Evolutionary conservation across 2,113 vertebrate genomes (phyloP).

Genomic region (Siniperca chuatsi): DNA sequence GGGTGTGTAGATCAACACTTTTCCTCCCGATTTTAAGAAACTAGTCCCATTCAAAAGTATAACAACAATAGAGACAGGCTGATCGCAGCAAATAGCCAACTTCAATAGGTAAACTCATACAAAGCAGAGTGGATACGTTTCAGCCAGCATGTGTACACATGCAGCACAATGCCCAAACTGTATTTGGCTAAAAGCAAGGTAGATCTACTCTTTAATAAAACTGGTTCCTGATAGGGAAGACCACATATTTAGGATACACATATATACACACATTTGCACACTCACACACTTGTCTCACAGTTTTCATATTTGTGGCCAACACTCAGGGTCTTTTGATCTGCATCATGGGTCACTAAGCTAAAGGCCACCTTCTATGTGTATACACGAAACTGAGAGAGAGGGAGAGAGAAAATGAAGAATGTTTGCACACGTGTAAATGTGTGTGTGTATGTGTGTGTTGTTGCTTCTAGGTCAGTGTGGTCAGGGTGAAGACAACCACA

Average conservation of each 20-base stretch:
- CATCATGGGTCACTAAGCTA: conserved; percentile 49
- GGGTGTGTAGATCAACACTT: background rate
- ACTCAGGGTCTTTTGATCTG: conserved; percentile 53
- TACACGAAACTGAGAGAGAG: conserved; percentile 27
- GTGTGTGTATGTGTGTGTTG: conserved; percentile 35
- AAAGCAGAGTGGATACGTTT: background rate
- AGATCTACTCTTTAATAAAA: background rate
- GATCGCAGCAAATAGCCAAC: background rate
- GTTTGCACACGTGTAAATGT: conserved; percentile 49
- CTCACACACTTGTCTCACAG: conserved; percentile 26
- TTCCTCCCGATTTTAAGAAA: background rate
- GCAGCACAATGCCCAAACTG: background rate
- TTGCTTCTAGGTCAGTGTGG: conserved; percentile 72
- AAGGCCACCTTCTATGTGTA: conserved; percentile 49
- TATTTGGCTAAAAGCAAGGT: background rate
- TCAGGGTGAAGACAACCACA: conserved; percentile 67
- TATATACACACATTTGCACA: background rate
- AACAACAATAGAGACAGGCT: background rate
- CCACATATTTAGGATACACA: background rate
- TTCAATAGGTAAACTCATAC: background rate
- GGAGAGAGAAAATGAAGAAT: conserved; percentile 47
- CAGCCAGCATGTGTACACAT: background rate
- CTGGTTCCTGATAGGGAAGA: background rate
- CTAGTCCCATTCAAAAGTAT: background rate
- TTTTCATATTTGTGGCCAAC: conserved; percentile 52